These are phyloP conservation scores for Hemitrygon akajei DNA, from an alignment of 2,797 vertebrate species.

Conservation along the genomic window DNA sequence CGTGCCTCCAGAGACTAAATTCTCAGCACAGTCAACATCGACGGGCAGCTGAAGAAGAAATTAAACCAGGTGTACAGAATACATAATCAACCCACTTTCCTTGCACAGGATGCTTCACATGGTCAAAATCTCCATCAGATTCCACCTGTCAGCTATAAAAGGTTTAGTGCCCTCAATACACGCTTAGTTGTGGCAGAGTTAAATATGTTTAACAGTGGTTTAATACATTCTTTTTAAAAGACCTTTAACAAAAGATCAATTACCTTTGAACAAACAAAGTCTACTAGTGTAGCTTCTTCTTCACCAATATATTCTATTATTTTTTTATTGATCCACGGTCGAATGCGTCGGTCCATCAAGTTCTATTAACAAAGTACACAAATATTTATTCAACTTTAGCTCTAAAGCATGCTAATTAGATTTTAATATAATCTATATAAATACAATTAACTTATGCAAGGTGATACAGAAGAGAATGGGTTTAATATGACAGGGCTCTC, in stretches of 20 bases:
- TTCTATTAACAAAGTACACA: slow-evolving; percentile 56
- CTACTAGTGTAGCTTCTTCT: slow-evolving; percentile 91
- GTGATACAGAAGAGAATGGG: background rate
- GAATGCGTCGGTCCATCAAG: slow-evolving; percentile 91
- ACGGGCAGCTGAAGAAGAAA: too few relatives aligned
- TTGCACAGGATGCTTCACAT: background rate
- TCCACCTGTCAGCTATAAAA: background rate
- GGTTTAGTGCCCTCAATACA: background rate
- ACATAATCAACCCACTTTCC: background rate
- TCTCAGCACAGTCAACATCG: too few relatives aligned
- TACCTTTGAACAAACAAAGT: slow-evolving; percentile 98
- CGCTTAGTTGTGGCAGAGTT: background rate
- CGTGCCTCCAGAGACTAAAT: too few relatives aligned
- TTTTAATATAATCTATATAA: background rate
- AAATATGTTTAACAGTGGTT: background rate
- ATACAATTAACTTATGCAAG: background rate
- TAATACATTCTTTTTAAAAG: background rate
- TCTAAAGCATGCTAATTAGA: background rate
- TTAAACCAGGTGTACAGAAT: too few relatives aligned
- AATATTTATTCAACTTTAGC: background rate
- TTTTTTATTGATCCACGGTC: slow-evolving; percentile 99
- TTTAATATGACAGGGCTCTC: background rate
- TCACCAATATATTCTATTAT: slow-evolving; percentile 99
- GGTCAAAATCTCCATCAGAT: background rate
- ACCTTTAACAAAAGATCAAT: background rate